Base-by-base conservation (phyloP, 2,113 vertebrate genomes). In the Gadus macrocephalus region DNA sequence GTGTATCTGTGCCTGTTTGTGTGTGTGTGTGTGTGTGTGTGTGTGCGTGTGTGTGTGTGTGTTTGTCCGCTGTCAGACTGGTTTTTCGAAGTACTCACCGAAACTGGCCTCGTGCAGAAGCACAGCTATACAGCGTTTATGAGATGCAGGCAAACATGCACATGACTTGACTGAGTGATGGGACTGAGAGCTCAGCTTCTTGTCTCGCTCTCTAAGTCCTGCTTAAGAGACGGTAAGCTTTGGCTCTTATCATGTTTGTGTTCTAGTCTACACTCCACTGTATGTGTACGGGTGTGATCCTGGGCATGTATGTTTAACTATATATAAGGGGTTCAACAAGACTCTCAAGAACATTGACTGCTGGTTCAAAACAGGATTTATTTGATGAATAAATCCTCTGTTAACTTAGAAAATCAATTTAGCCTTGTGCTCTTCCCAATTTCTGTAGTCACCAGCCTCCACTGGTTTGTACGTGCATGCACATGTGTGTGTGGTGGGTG, bases 21-120 rank as follows among this genome's bases (percentile, higher is more conserved):
- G 74, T 75, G 68, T 77, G 53, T 60, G 31, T 69, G 72, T 68
- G 66, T 42, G 22, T 27, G 35, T 66, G 25, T 53, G 56, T 67
- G 42, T 31, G 12, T 42, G 22, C 12, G 20, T 64, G 69, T 15
- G 11, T 58, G 27, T 61, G 66, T 38, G n/a, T 53, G 56, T 56
- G 25, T 66, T 0, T 70, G 68, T 68, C 68, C 81, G 79, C 68
- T 35, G 81, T 88, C 76, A 42, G 78, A 87, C 85, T 85, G 85
- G 86, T 88, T 86, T 86, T 75, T 81, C 84, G 78, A 73, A 77
- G 84, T 76, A 70, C 76, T 11, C 31, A 35, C 31, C 77, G 87
- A 90, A 87, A 90, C 89, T 85, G 70, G 67, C 67, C 73, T 19
- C 1, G 0, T 55, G 63, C 35, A 15, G 35, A 12, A 58, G 53